phyloP scores from a whole-genome alignment of 2,888 invertebrate genomes.

The Drosophila quinaria region DNA sequence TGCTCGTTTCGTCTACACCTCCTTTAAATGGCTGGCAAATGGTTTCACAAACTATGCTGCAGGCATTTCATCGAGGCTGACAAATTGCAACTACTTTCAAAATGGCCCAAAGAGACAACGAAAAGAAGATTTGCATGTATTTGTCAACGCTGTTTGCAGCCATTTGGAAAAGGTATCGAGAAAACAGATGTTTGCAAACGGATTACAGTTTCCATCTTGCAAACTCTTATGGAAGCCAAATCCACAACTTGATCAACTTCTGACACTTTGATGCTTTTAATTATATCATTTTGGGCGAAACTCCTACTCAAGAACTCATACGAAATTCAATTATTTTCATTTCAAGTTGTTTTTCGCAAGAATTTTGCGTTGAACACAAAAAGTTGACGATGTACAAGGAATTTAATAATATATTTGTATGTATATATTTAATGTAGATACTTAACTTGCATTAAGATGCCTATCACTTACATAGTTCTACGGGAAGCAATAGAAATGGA shows the following conservation, averaged over 20 bases:
- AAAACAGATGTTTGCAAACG: constrained; percentile 1
- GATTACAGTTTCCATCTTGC: constrained; percentile 3
- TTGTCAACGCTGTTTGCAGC: neutral
- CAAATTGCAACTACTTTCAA: constrained; percentile 6
- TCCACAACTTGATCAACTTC: constrained; percentile 2
- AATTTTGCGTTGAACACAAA: constrained; percentile 5
- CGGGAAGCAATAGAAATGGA: neutral
- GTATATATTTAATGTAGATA: neutral
- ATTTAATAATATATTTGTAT: neutral
- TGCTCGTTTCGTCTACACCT: neutral
- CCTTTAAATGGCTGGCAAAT: constrained; percentile 27
- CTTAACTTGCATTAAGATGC: constrained; percentile 1
- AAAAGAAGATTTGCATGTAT: neutral
- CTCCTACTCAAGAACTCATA: neutral
- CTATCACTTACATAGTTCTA: constrained; percentile 7
- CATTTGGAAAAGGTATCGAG: neutral
- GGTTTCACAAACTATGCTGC: constrained; percentile 17
- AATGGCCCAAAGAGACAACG: neutral
- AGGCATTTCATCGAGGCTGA: neutral
- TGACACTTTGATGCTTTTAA: neutral
- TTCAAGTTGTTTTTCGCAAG: constrained; percentile 9
- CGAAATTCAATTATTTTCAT: constrained; percentile 9
- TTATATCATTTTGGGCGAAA: neutral
- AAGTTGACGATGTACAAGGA: constrained; percentile 1
- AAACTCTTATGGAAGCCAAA: constrained; percentile 3